Evolutionary conservation across 2,888 invertebrate genomes (phyloP).

Genomic region (Vesta saturnalis): DNA sequence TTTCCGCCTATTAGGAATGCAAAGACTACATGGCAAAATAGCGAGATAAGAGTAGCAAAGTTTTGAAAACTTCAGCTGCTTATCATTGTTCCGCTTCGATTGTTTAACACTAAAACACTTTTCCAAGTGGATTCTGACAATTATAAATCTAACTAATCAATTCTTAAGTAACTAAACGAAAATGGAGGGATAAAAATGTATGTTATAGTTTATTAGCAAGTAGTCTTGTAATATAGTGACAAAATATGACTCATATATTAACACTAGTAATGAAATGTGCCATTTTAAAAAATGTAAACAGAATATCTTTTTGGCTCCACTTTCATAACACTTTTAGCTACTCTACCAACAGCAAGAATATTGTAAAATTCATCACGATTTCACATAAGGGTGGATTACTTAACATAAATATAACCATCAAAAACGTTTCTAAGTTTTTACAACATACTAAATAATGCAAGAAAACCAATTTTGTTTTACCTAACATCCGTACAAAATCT

Average conservation of each 20-base stretch:
- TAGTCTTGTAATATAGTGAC: slow-evolving; percentile 10
- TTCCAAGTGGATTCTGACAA: slow-evolving; percentile 17
- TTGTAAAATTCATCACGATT: too few species aligned
- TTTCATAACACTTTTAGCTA: too few species aligned
- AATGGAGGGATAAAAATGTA: background rate
- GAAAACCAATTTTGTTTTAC: too few species aligned
- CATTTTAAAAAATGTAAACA: too few species aligned
- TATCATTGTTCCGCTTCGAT: slow-evolving; percentile 23
- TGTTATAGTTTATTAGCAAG: background rate
- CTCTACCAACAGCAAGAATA: too few species aligned
- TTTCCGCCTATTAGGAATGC: slow-evolving; percentile 26
- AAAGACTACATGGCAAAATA: slow-evolving; percentile 28
- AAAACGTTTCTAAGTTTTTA: too few species aligned
- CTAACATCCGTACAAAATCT: too few species aligned
- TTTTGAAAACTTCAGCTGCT: slow-evolving; percentile 22
- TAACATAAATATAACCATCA: too few species aligned
- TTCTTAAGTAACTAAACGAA: background rate
- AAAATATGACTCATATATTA: slow-evolving; percentile 19
- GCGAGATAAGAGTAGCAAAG: slow-evolving; percentile 27
- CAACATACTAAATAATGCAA: too few species aligned
- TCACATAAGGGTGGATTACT: too few species aligned
- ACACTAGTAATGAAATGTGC: too few species aligned
- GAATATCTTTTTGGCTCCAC: too few species aligned
- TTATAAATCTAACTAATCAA: slow-evolving; percentile 16
- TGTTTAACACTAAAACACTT: slow-evolving; percentile 13